phyloP scores from a whole-genome alignment of 2,797 vertebrate genomes.

The Tachyglossus aculeatus region DNA sequence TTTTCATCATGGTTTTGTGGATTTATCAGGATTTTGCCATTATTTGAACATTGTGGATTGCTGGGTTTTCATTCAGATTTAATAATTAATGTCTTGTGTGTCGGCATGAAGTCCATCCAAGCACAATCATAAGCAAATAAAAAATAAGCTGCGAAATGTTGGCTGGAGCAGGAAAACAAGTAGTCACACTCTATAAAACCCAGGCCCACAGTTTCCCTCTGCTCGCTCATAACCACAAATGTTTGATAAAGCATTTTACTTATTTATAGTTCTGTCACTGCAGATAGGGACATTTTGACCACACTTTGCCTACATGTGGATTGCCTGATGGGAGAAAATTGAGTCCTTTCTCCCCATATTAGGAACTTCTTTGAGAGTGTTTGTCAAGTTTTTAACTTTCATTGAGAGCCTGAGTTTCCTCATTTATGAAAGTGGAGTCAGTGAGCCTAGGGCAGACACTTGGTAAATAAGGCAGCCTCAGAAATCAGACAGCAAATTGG shows the following conservation, averaged over 20 bases:
- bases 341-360: background rate
- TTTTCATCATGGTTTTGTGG: constrained; percentile 31
- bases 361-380: no score
- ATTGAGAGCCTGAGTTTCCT: no score
- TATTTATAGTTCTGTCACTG: constrained; percentile 68
- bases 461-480: no score
- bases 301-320: constrained; percentile 38
- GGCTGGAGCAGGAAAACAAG: constrained; percentile 63
- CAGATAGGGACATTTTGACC: constrained; percentile 55
- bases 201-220: constrained; percentile 8
- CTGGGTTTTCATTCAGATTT: constrained; percentile 27
- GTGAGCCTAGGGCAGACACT: no score
- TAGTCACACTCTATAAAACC: constrained; percentile 65
- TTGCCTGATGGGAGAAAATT: constrained; percentile 45
- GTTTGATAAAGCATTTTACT: constrained; percentile 74
- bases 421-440: no score
- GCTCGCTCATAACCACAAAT: constrained; percentile 71
- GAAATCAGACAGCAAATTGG: no score
- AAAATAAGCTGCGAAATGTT: constrained; percentile 69
- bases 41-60: background rate
- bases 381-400: no score
- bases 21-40: background rate
- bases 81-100: constrained; percentile 63
- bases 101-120: constrained; percentile 61
- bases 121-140: constrained; percentile 49